Conservation (phyloP, 1,140 invertebrate species). For the Nymphalis io region DNA sequence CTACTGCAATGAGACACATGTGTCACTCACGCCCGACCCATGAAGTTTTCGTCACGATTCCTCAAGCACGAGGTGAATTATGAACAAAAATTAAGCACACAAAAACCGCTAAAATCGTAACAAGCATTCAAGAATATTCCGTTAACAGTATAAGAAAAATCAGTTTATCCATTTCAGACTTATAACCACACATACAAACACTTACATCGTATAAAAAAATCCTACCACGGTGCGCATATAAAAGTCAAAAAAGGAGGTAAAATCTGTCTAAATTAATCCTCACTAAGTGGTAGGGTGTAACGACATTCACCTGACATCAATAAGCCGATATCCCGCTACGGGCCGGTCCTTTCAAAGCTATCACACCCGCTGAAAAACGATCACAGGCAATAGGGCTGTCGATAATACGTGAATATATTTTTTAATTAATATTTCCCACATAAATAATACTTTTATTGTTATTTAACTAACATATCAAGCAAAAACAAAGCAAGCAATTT, state of each 20-base stretch:
- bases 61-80: too few relatives aligned
- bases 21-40: too few relatives aligned
- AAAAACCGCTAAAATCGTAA: too few relatives aligned
- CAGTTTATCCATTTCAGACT: too few relatives aligned
- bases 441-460: not conserved
- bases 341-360: constrained; percentile 40
- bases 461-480: too few relatives aligned
- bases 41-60: too few relatives aligned
- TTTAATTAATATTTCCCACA: not conserved
- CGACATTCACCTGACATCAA: constrained; percentile 44
- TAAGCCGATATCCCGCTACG: constrained; percentile 56
- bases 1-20: too few relatives aligned
- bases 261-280: constrained; percentile 28
- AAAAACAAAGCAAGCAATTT: too few relatives aligned
- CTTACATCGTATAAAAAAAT: not conserved
- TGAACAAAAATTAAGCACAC: too few relatives aligned
- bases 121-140: too few relatives aligned
- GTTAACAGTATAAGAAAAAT: too few relatives aligned
- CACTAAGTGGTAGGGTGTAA: constrained; percentile 13
- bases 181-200: not conserved
- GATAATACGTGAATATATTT: constrained; percentile 5
- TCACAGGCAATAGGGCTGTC: constrained; percentile 57
- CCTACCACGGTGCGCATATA: not conserved
- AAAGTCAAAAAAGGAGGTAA: constrained; percentile 18
- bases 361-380: constrained; percentile 64